These are phyloP conservation scores for Tachycineta bicolor DNA, from an alignment of 2,113 vertebrate species.

Conservation along the genomic window DNA sequence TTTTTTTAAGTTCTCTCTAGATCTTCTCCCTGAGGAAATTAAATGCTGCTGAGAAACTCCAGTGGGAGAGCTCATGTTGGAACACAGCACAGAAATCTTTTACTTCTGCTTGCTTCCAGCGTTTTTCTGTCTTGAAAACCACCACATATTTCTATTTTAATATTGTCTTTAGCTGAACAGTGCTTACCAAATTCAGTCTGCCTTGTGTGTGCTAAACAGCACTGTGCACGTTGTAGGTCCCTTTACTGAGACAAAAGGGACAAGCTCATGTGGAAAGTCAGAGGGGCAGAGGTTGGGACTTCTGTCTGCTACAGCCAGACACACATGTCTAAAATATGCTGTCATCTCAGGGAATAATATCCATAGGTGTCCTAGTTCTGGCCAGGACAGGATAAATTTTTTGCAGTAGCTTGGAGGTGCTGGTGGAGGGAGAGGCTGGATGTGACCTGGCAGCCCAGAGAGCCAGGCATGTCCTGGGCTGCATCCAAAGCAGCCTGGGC, in stretches of 20 bases:
- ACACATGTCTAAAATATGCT: neutral
- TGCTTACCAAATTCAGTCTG: neutral
- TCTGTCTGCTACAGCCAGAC: neutral
- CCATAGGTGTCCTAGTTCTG: neutral
- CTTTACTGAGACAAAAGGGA: neutral
- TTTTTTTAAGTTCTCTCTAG: neutral
- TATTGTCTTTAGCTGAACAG: neutral
- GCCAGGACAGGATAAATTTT: neutral
- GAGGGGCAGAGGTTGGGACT: neutral
- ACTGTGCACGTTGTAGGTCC: neutral
- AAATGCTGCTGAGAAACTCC: neutral
- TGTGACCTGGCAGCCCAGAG: neutral
- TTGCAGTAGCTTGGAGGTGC: neutral
- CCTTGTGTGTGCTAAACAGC: neutral
- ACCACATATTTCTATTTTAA: neutral
- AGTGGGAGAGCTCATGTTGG: neutral
- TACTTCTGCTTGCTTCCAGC: neutral
- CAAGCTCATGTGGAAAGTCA: fast-evolving
- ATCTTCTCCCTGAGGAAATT: neutral
- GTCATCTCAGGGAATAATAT: neutral
- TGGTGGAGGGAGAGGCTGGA: neutral
- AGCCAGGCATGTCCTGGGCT: fast-evolving
- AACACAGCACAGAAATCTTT: neutral
- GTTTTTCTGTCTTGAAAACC: neutral
- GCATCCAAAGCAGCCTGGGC: neutral